Conservation (phyloP, 2,113 vertebrate species). For the Toxotes chatareus region DNA sequence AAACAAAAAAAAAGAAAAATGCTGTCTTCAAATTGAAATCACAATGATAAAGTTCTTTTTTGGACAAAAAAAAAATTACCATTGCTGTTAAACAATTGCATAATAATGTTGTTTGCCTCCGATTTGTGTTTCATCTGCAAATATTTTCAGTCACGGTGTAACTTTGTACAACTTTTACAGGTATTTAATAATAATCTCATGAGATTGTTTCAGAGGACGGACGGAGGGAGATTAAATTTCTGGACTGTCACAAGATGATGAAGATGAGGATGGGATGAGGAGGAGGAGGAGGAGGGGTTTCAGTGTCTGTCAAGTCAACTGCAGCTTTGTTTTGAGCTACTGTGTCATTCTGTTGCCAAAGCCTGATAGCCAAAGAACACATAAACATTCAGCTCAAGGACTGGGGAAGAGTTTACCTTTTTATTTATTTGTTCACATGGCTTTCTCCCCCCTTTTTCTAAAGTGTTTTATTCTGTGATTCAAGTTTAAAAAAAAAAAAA, state of each 20-base stretch:
- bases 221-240: slow-evolving; percentile 18
- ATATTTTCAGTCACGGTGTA: slow-evolving; percentile 77
- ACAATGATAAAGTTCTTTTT: slow-evolving; percentile 64
- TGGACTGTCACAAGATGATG: slow-evolving; percentile 51
- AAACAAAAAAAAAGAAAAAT: slow-evolving; percentile 46
- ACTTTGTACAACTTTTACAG: slow-evolving; percentile 85
- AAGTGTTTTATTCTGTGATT: slow-evolving; percentile 64
- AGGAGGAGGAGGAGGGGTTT: slow-evolving; percentile 42
- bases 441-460: slow-evolving; percentile 48
- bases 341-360: slow-evolving; percentile 90
- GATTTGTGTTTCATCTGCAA: slow-evolving; percentile 75
- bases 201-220: slow-evolving; percentile 66
- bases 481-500: slow-evolving; percentile 34
- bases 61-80: slow-evolving; percentile 63
- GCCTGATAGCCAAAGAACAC: slow-evolving; percentile 98
- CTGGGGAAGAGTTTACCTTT: slow-evolving; percentile 72
- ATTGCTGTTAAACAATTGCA: slow-evolving; percentile 75
- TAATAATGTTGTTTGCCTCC: slow-evolving; percentile 74
- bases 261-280: background rate
- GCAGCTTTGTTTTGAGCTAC: slow-evolving; percentile 88
- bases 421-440: slow-evolving; percentile 55
- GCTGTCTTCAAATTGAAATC: slow-evolving; percentile 74
- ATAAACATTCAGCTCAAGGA: slow-evolving; percentile 86
- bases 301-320: slow-evolving; percentile 63
- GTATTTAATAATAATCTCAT: slow-evolving; percentile 78